These are phyloP conservation scores for Drosophila grimshawi DNA, from an alignment of 1,140 invertebrate genomes.

Conservation along the genomic window DNA sequence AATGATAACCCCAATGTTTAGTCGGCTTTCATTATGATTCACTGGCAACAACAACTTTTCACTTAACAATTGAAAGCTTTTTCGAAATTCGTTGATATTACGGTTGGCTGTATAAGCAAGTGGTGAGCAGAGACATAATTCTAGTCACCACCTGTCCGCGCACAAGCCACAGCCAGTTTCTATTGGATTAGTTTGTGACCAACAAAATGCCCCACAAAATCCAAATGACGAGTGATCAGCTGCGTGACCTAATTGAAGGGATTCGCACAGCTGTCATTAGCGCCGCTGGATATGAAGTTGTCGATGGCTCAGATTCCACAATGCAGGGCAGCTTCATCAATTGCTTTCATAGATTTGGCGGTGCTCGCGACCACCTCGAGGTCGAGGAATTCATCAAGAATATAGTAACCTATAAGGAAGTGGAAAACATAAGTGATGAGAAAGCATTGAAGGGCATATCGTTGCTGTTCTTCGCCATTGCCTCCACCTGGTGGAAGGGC, in stretches of 20 bases:
- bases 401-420: constrained; percentile 70
- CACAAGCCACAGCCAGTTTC: not conserved
- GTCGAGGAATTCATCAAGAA: constrained; percentile 79
- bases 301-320: not conserved
- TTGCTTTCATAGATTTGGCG: constrained; percentile 62
- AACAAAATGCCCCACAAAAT: too few species aligned
- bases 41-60: too few species aligned
- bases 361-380: constrained; percentile 65
- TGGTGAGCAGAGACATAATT: too few species aligned
- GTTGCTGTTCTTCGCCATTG: constrained; percentile 80
- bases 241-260: constrained; percentile 13
- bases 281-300: constrained; percentile 7
- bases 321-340: constrained; percentile 71
- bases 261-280: constrained; percentile 35
- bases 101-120: too few species aligned
- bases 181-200: too few species aligned
- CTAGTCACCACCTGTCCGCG: too few species aligned
- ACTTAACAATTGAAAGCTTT: too few species aligned
- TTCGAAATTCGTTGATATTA: too few species aligned
- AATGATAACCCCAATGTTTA: too few species aligned
- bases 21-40: too few species aligned
- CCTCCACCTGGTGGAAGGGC: constrained; percentile 85
- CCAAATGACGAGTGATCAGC: too few species aligned
- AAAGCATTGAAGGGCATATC: constrained; percentile 84
- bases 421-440: constrained; percentile 76